Conservation (phyloP, 2,888 invertebrate genomes). For the Philaethria dido region DNA sequence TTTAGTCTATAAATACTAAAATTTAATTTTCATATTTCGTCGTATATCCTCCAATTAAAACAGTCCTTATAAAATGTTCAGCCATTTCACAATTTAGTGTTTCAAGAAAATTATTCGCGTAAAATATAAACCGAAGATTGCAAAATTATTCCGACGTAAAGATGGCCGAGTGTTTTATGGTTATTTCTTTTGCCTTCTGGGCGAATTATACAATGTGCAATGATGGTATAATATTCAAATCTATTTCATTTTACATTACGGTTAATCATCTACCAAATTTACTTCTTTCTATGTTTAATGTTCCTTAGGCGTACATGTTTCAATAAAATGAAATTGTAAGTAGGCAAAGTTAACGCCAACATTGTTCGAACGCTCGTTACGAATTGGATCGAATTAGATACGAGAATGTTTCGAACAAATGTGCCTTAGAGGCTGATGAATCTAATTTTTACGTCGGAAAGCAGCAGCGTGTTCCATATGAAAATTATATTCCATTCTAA, state of each 20-base stretch:
- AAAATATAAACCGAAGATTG: constrained; percentile 60
- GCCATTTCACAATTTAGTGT: constrained; percentile 18
- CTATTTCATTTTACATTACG: constrained; percentile 50
- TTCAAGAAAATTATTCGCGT: constrained; percentile 46
- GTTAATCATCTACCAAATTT: constrained; percentile 47
- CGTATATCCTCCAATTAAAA: constrained; percentile 14
- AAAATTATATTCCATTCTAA: constrained; percentile 81
- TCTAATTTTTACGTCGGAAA: constrained; percentile 75
- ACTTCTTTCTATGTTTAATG: constrained; percentile 40
- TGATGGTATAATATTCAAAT: constrained; percentile 60
- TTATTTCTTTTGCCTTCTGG: constrained; percentile 58
- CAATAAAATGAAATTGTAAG: constrained; percentile 60
- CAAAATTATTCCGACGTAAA: constrained; percentile 66
- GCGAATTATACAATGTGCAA: constrained; percentile 58
- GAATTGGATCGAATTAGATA: constrained; percentile 70
- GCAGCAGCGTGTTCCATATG: constrained; percentile 73
- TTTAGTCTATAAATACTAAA: constrained; percentile 14
- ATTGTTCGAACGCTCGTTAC: constrained; percentile 71
- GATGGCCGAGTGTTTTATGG: constrained; percentile 64
- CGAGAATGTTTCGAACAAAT: constrained; percentile 66
- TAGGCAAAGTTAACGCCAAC: constrained; percentile 61
- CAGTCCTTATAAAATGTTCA: constrained; percentile 21
- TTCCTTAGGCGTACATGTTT: constrained; percentile 32
- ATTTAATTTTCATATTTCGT: constrained; percentile 5
- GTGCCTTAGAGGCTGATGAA: constrained; percentile 73